Evolutionary conservation across 2,797 vertebrate genomes (phyloP).

Genomic region (Lepilemur ruficaudatus): DNA sequence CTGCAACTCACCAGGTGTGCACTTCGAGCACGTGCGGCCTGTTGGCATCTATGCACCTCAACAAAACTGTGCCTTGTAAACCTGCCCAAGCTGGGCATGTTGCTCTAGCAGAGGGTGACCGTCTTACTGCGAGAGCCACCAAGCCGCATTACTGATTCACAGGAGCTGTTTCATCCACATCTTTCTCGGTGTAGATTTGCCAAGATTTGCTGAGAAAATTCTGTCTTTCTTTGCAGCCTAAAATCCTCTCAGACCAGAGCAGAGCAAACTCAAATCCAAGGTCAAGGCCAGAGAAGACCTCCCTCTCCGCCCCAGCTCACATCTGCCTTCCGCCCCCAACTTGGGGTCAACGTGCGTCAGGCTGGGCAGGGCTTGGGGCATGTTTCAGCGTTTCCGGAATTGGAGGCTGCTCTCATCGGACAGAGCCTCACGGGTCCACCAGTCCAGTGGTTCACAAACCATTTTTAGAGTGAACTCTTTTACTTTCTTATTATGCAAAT

Average conservation of each 20-base stretch:
- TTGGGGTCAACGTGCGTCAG: fast-evolving
- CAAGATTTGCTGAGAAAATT: neutral
- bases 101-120: fast-evolving
- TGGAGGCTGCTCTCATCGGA: fast-evolving
- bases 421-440: fast-evolving
- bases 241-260: neutral
- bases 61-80: neutral
- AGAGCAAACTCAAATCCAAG: neutral
- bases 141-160: fast-evolving
- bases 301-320: neutral
- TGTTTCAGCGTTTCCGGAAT: fast-evolving
- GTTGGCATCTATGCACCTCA: neutral
- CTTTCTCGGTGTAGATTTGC: neutral
- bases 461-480: neutral
- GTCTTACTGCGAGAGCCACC: neutral
- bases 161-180: fast-evolving
- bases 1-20: fast-evolving
- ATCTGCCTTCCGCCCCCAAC: neutral
- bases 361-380: fast-evolving
- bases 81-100: neutral
- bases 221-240: neutral
- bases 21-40: fast-evolving
- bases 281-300: fast-evolving
- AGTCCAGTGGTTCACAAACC: neutral
- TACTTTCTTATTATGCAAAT: neutral